Percentiles rank a stretch among this genome's conserved stretches.
These are phyloP conservation scores for Notarius lentiginosus DNA, from an alignment of 2,113 vertebrate species.

Conservation along the genomic window DNA sequence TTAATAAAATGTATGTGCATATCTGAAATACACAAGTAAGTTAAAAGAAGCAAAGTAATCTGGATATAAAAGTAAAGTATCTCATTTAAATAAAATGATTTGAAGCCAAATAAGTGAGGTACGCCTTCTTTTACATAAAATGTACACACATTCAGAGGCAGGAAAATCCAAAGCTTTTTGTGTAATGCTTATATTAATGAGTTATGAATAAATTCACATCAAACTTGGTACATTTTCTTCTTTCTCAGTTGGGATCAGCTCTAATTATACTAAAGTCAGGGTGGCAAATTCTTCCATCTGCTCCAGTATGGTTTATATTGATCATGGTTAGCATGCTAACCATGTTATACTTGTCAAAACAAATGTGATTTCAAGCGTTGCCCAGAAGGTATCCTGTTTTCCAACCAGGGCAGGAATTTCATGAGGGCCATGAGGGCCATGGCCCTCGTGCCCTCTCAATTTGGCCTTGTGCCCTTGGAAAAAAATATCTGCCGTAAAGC, in stretches of 20 bases:
- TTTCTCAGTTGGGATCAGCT: neutral
- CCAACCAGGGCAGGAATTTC: no score
- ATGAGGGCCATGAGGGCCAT: no score
- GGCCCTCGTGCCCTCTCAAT: no score
- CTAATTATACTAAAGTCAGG: neutral
- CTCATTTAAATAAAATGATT: neutral
- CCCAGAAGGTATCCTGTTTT: constrained; percentile 5
- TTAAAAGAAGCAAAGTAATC: neutral
- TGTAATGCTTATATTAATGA: neutral
- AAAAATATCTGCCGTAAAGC: no score
- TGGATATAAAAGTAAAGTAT: neutral
- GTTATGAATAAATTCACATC: neutral
- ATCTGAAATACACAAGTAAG: neutral
- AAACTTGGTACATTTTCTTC: neutral
- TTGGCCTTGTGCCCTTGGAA: no score
- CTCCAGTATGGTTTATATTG: neutral
- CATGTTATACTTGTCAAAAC: neutral
- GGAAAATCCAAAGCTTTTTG: neutral
- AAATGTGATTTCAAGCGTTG: neutral
- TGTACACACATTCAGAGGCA: neutral
- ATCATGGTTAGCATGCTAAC: neutral
- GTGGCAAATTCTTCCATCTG: neutral
- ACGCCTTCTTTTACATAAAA: neutral
- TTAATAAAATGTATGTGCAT: neutral
- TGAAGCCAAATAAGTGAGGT: neutral